Evolutionary conservation across 1,140 invertebrate genomes (phyloP).

Genomic region (Pseudomyrmex sp.): DNA sequence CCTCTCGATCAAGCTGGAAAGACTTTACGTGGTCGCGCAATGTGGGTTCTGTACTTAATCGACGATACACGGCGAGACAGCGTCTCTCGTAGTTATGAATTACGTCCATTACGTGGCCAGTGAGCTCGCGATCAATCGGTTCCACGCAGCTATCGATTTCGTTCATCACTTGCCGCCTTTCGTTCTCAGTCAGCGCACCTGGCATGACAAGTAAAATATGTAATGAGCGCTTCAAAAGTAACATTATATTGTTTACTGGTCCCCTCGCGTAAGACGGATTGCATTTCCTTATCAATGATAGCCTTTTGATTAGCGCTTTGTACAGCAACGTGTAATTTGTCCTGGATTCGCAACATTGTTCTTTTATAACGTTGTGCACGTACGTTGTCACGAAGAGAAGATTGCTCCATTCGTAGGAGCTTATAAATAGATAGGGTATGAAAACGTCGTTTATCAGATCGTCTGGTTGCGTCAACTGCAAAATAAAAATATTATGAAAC

Average conservation of each 20-base stretch:
- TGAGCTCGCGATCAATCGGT: slow-evolving; percentile 75
- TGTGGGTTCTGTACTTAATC: background rate
- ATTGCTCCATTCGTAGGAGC: slow-evolving; percentile 49
- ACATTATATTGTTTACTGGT: slow-evolving; percentile 50
- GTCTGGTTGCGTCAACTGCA: slow-evolving; percentile 48
- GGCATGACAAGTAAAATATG: slow-evolving; percentile 23
- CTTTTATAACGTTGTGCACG: slow-evolving; percentile 47
- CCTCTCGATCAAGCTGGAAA: slow-evolving; percentile 40
- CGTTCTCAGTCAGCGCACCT: background rate
- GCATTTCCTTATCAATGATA: slow-evolving; percentile 59
- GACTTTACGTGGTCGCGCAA: background rate
- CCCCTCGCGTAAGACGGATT: slow-evolving; percentile 47
- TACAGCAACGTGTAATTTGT: slow-evolving; percentile 31
- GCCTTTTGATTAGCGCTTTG: slow-evolving; percentile 59
- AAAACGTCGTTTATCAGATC: slow-evolving; percentile 77
- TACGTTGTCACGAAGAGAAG: slow-evolving; percentile 61
- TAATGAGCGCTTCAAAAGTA: slow-evolving; percentile 35
- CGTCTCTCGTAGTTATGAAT: slow-evolving; percentile 76
- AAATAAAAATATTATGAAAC: background rate
- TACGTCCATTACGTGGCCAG: slow-evolving; percentile 61
- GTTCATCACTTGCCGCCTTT: slow-evolving; percentile 14
- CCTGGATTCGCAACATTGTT: slow-evolving; percentile 20
- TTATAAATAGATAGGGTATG: slow-evolving; percentile 69
- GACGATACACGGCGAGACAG: slow-evolving; percentile 69
- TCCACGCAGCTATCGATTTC: slow-evolving; percentile 65